phyloP scores from a whole-genome alignment of 2,113 vertebrate genomes.

The Mormyrus lacerda region DNA sequence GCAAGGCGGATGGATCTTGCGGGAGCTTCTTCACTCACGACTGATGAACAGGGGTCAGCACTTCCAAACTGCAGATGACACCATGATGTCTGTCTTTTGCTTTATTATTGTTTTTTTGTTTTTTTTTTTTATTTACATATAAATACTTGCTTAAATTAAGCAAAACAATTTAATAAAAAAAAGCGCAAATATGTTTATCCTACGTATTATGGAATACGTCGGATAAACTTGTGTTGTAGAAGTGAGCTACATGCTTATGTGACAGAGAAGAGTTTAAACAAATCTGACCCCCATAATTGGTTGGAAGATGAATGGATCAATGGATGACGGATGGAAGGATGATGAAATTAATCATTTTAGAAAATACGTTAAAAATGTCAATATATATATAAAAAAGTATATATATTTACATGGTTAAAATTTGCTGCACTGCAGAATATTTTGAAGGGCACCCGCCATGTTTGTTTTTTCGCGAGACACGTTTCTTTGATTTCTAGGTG shows the following conservation, averaged over 20 bases:
- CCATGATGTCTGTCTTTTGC: background rate
- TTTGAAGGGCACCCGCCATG: background rate
- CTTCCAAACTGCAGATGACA: background rate
- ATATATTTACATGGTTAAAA: background rate
- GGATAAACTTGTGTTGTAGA: background rate
- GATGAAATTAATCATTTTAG: background rate
- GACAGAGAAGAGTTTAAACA: background rate
- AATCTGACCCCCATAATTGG: background rate
- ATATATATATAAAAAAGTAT: background rate
- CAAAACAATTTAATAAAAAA: background rate
- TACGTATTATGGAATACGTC: too few species aligned
- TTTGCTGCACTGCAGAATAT: background rate
- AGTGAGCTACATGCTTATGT: background rate
- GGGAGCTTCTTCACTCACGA: background rate
- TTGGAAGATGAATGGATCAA: background rate
- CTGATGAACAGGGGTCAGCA: background rate
- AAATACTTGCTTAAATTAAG: background rate
- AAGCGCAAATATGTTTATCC: too few species aligned
- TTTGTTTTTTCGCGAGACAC: background rate
- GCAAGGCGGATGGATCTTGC: background rate
- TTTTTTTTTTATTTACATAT: background rate
- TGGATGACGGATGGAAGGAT: background rate
- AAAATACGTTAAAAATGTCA: background rate
- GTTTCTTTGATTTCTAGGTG: background rate
- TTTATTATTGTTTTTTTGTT: background rate